Evolutionary conservation across 35 echinoderm and acorn worm species (phyloP).

Genomic region (Apostichopus californicus): DNA sequence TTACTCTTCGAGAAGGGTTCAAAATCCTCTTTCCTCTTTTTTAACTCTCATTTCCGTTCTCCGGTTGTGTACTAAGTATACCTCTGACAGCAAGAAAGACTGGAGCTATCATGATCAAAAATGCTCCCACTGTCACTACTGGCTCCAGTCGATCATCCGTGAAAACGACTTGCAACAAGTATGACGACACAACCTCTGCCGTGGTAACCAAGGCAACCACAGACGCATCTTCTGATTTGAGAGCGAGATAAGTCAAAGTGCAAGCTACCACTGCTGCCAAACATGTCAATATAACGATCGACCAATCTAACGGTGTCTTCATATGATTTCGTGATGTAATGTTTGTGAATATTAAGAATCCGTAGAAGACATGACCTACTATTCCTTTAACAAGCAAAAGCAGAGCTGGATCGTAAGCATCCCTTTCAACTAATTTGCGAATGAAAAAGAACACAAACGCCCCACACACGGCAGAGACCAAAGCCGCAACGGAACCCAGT

Average conservation of each 20-base stretch:
- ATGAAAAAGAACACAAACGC: background rate
- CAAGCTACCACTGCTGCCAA: background rate
- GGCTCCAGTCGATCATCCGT: background rate
- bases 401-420: background rate
- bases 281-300: background rate
- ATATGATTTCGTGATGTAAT: background rate
- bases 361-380: background rate
- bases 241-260: background rate
- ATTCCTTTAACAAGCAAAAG: background rate
- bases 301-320: background rate
- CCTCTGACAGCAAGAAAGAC: background rate
- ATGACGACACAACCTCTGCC: background rate
- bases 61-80: background rate
- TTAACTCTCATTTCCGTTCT: background rate
- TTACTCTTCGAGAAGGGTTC: too few species aligned
- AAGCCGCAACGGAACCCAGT: background rate
- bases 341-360: background rate
- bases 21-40: background rate
- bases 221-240: background rate
- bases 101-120: background rate
- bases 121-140: background rate
- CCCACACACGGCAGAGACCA: background rate
- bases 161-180: background rate
- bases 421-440: slow-evolving; percentile 11
- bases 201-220: slow-evolving; percentile 7